Percentiles rank a stretch among this genome's conserved stretches.
These are phyloP conservation scores for Erynnis tages DNA, from an alignment of 2,888 invertebrate species.

Conservation along the genomic window DNA sequence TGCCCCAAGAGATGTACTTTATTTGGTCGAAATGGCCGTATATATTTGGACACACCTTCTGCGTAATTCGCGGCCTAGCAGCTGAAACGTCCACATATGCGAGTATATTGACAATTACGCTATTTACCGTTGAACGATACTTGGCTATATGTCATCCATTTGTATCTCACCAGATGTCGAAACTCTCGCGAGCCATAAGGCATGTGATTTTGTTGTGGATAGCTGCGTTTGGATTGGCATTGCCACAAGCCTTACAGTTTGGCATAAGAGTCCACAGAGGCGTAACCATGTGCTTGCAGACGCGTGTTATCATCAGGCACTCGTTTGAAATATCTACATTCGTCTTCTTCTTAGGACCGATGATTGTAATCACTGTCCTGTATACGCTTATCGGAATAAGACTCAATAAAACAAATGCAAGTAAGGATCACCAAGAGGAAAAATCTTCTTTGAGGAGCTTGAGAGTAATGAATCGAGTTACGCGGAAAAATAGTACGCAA, in stretches of 20 bases:
- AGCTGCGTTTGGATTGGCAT: slow-evolving; percentile 86
- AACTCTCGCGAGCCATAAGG: slow-evolving; percentile 90
- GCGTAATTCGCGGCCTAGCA: slow-evolving; percentile 88
- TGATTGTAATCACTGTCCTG: slow-evolving; percentile 88
- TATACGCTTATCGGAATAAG: slow-evolving; percentile 85
- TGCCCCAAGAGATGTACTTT: slow-evolving; percentile 91
- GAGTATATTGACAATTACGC: slow-evolving; percentile 89
- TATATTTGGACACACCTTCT: slow-evolving; percentile 89
- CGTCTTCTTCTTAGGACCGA: slow-evolving; percentile 88
- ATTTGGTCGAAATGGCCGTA: slow-evolving; percentile 90
- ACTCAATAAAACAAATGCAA: slow-evolving; percentile 72
- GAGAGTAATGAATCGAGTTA: slow-evolving; percentile 47
- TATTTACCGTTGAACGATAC: slow-evolving; percentile 90
- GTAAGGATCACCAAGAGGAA: slow-evolving; percentile 49
- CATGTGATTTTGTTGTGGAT: slow-evolving; percentile 92
- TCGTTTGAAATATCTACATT: slow-evolving; percentile 87
- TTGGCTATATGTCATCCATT: slow-evolving; percentile 84
- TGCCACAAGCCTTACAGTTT: slow-evolving; percentile 84
- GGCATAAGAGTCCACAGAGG: slow-evolving; percentile 63
- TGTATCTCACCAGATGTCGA: slow-evolving; percentile 91
- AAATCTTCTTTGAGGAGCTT: slow-evolving; percentile 46
- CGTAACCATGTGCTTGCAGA: slow-evolving; percentile 74
- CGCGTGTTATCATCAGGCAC: slow-evolving; percentile 77
- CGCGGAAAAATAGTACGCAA: slow-evolving; percentile 69
- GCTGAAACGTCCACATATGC: slow-evolving; percentile 92